Evolutionary conservation across 2,888 invertebrate genomes (phyloP).

Genomic region (Nephrotoma guestfalica): DNA sequence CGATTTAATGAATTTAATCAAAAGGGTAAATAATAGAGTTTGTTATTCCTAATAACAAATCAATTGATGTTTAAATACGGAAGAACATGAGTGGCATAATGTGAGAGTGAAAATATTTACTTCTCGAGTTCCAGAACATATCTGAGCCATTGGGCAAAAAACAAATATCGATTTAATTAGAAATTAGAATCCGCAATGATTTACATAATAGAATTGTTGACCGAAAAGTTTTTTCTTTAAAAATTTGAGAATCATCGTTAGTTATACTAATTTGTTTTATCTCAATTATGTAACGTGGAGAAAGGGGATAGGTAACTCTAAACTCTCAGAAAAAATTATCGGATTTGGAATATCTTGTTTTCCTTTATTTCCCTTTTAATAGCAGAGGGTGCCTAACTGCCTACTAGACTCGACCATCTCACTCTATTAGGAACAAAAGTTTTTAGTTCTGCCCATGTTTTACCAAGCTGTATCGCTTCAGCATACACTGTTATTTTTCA

Average conservation of each 20-base stretch:
- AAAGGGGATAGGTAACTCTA: no score
- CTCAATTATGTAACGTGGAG: no score
- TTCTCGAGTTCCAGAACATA: not conserved
- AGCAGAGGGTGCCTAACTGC: no score
- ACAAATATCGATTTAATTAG: not conserved
- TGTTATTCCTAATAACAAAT: not conserved
- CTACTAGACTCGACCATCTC: no score
- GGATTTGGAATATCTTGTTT: no score
- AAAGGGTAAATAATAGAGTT: not conserved
- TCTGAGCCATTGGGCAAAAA: not conserved
- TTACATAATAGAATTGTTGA: not conserved
- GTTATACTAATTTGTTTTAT: no score
- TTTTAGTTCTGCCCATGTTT: no score
- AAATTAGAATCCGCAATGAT: not conserved
- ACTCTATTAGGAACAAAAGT: no score
- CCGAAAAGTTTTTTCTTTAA: not conserved
- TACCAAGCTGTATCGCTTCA: no score
- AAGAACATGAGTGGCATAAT: not conserved
- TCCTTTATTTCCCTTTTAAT: no score
- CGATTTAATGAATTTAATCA: not conserved
- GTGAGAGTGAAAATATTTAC: not conserved
- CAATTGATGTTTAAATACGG: not conserved
- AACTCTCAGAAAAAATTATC: no score
- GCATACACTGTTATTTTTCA: no score
- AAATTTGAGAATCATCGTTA: not conserved